A percentile compares a stretch with the other conserved stretches of the same genome.
Evolutionary conservation across 2,888 invertebrate species (phyloP).

Genomic region (Drosophila peninsularis): DNA sequence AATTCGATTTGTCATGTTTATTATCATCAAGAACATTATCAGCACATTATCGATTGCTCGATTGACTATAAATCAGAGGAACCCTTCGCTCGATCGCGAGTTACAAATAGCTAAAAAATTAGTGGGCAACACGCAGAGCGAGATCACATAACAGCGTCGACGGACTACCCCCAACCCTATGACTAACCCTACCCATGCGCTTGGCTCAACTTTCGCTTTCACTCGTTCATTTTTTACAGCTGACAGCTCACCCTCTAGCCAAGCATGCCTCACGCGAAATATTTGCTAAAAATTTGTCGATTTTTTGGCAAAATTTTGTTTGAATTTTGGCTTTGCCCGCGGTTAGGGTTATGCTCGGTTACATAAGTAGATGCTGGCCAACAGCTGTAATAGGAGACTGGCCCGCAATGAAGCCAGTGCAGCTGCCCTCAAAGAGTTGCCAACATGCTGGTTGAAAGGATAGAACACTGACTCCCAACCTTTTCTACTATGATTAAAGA

Average conservation of each 20-base stretch:
- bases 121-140: conserved; percentile 59
- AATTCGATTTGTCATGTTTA: conserved; percentile 53
- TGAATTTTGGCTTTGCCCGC: conserved; percentile 26
- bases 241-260: conserved; percentile 47
- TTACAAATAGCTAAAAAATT: conserved; percentile 75
- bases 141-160: conserved; percentile 46
- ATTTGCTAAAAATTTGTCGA: conserved; percentile 65
- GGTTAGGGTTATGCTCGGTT: conserved; percentile 36
- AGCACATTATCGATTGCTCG: conserved; percentile 47
- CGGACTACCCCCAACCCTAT: conserved; percentile 44
- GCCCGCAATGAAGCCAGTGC: conserved; percentile 19
- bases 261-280: conserved; percentile 16
- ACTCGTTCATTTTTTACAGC: conserved; percentile 22
- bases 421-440: conserved; percentile 38
- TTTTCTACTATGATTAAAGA: no score
- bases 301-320: conserved; percentile 35
- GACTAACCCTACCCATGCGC: conserved; percentile 32
- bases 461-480: background rate
- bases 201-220: conserved; percentile 48
- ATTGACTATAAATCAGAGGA: conserved; percentile 65
- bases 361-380: conserved; percentile 22
- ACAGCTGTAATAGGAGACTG: conserved; percentile 49
- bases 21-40: conserved; percentile 53
- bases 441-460: conserved; percentile 27
- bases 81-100: conserved; percentile 51